These are phyloP conservation scores for Neoaliturus tenellus DNA, from an alignment of 2,888 invertebrate genomes.

Conservation along the genomic window DNA sequence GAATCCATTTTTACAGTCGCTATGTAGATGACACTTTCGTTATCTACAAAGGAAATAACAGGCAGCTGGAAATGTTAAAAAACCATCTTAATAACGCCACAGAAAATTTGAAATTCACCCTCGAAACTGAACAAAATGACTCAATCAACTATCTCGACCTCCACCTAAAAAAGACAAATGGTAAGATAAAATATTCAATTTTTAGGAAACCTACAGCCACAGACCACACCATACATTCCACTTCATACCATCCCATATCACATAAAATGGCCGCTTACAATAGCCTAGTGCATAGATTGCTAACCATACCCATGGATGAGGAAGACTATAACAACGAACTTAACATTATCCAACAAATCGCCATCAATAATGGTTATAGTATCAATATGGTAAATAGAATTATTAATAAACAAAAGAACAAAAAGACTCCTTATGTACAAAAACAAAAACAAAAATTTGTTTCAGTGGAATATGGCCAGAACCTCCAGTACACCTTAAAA, in stretches of 20 bases:
- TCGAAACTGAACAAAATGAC: background rate
- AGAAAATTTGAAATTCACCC: background rate
- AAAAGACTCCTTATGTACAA: background rate
- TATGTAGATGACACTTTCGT: background rate
- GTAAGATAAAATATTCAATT: background rate
- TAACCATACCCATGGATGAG: background rate
- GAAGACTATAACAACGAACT: background rate
- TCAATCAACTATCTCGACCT: background rate
- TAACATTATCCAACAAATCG: background rate
- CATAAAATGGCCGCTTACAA: slow-evolving; percentile 2
- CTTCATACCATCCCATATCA: background rate
- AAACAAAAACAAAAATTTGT: background rate
- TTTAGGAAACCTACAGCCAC: background rate
- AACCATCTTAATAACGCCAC: background rate
- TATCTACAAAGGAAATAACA: background rate
- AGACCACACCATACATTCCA: background rate
- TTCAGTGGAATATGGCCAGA: background rate
- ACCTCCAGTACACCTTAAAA: background rate
- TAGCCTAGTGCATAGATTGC: background rate
- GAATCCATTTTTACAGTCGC: background rate
- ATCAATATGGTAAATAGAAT: background rate
- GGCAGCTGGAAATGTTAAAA: background rate
- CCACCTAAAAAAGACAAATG: background rate
- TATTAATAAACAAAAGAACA: background rate
- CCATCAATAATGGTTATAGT: background rate